These are phyloP conservation scores for Bufo bufo DNA, from an alignment of 2,113 vertebrate species.

Conservation along the genomic window DNA sequence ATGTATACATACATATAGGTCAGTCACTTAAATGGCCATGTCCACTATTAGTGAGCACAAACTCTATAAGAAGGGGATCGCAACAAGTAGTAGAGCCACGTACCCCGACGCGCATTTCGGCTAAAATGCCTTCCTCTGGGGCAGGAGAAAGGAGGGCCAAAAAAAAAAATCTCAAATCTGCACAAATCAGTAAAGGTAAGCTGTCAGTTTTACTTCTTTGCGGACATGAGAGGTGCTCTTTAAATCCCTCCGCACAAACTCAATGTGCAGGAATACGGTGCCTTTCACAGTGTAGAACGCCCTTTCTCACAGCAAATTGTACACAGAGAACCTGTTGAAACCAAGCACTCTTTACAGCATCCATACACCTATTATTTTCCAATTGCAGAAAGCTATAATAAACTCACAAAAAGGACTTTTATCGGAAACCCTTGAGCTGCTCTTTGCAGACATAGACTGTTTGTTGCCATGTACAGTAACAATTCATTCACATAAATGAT, in stretches of 20 bases:
- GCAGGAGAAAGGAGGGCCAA: too few species aligned
- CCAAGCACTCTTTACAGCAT: neutral
- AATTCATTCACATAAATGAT: conserved; percentile 7
- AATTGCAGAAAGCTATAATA: conserved; percentile 11
- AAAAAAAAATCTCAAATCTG: too few species aligned
- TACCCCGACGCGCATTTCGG: too few species aligned
- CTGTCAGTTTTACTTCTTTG: too few species aligned
- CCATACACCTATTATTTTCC: neutral
- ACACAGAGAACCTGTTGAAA: neutral
- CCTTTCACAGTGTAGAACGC: too few species aligned
- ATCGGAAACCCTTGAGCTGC: neutral
- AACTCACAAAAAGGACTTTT: conserved; percentile 14
- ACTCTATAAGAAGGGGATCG: too few species aligned
- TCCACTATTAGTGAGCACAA: too few species aligned
- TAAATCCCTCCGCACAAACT: neutral
- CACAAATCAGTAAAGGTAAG: too few species aligned
- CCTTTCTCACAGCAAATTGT: neutral
- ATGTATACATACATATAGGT: too few species aligned
- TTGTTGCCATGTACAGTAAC: neutral
- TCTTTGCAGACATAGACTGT: conserved; percentile 31
- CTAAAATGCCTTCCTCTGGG: too few species aligned
- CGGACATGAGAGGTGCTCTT: neutral
- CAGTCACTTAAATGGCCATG: too few species aligned
- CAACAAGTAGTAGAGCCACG: too few species aligned
- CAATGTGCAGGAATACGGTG: neutral